Conservation (phyloP, 1,140 invertebrate genomes). For the Microplitis demolitor region DNA sequence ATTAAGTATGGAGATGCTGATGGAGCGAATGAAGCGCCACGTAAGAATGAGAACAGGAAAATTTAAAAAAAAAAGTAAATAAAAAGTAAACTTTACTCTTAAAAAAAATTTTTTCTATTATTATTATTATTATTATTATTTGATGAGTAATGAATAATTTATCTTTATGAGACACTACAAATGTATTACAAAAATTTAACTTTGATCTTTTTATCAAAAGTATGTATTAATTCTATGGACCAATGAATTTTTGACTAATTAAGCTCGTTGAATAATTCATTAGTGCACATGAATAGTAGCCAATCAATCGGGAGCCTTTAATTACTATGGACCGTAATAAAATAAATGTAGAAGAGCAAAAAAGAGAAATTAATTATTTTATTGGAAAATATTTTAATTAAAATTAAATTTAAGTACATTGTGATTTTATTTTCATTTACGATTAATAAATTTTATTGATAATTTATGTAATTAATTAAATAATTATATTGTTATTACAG, state of each 20-base stretch:
- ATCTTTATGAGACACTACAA: not conserved
- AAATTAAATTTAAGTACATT: not conserved
- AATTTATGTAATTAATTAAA: no score
- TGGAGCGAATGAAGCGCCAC: no score
- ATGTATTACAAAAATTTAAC: not conserved
- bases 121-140: not conserved
- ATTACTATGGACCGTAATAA: slow-evolving; percentile 16
- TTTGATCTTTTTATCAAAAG: slow-evolving; percentile 26
- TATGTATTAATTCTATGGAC: slow-evolving; percentile 28
- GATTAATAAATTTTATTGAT: no score
- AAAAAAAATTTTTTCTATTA: not conserved
- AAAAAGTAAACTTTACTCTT: not conserved
- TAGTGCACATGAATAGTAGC: slow-evolving; percentile 33
- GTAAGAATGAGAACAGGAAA: no score
- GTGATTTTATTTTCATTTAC: no score
- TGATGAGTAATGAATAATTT: not conserved
- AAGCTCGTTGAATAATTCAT: slow-evolving; percentile 40
- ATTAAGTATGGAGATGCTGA: no score
- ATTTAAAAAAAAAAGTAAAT: not conserved
- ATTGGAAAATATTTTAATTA: not conserved
- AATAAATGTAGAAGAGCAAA: slow-evolving; percentile 7
- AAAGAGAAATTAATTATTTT: not conserved
- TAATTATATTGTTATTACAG: no score
- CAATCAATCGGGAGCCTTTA: slow-evolving; percentile 33
- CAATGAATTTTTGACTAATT: slow-evolving; percentile 38